Conservation (phyloP, 2,113 vertebrate genomes). For the Anhinga rufa region DNA sequence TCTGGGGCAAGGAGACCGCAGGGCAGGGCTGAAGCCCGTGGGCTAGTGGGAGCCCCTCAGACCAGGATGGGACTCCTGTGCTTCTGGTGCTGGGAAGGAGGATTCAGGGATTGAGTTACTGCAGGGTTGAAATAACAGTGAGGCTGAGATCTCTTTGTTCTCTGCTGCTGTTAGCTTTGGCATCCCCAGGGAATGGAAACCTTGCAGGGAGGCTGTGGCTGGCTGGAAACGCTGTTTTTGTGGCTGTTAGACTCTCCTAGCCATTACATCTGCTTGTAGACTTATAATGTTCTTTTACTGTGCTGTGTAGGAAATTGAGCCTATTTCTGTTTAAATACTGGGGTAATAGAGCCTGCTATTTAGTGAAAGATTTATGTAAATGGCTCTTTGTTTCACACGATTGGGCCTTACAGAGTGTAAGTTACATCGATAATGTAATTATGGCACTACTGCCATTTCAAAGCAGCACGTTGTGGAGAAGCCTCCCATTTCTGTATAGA, state of each 20-base stretch:
- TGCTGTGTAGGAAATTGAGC: background rate
- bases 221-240: background rate
- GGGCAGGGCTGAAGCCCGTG: background rate
- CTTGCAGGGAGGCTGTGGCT: background rate
- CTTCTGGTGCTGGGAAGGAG: background rate
- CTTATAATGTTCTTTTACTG: background rate
- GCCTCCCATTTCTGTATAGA: background rate
- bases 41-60: background rate
- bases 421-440: slow-evolving; percentile 29
- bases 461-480: background rate
- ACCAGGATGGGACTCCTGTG: too few relatives aligned
- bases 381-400: slow-evolving; percentile 35
- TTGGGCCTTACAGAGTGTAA: slow-evolving; percentile 18
- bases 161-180: background rate
- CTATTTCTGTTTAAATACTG: slow-evolving; percentile 40
- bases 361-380: slow-evolving; percentile 44
- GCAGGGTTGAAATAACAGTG: background rate
- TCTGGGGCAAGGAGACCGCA: rapidly evolving
- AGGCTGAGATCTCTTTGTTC: background rate
- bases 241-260: background rate
- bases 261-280: background rate
- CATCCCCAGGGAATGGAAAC: background rate
- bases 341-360: slow-evolving; percentile 36
- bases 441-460: background rate
- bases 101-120: background rate